Percentiles rank a stretch among this genome's conserved stretches.
Evolutionary conservation across 2,113 vertebrate species (phyloP).

Genomic region (Menura novaehollandiae): DNA sequence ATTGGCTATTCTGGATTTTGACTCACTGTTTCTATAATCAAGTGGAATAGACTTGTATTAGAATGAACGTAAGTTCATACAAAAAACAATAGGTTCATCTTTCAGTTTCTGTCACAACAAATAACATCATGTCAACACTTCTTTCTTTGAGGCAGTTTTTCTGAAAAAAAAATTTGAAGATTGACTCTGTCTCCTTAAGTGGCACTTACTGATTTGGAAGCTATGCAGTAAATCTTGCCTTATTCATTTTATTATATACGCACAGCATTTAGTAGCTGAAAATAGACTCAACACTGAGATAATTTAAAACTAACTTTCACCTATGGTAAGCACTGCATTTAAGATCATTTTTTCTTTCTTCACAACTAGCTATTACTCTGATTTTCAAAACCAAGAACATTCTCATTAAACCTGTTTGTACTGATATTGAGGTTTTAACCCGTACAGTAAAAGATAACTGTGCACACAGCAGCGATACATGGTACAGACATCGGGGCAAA

Average conservation of each 20-base stretch:
- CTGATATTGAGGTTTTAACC: not conserved
- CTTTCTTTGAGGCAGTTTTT: not conserved
- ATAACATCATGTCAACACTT: not conserved
- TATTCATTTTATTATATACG: not conserved
- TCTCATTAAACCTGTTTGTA: not conserved
- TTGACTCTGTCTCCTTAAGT: not conserved
- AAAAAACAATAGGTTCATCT: not conserved
- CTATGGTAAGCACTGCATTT: not conserved
- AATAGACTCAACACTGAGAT: not conserved
- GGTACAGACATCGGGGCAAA: not conserved
- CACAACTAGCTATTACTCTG: not conserved
- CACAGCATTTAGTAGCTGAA: not conserved
- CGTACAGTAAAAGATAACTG: not conserved
- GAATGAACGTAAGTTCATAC: not conserved
- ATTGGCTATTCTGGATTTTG: not conserved
- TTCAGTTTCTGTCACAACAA: not conserved
- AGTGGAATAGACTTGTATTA: not conserved
- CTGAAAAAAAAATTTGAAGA: not conserved
- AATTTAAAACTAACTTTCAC: not conserved
- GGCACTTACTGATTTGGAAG: not conserved
- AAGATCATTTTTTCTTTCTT: not conserved
- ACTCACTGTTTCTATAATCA: not conserved
- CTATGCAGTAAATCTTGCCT: not conserved
- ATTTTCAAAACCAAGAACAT: not conserved
- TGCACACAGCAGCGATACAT: accelerated